Percentiles rank a stretch among this genome's conserved stretches.
Evolutionary conservation across 2,797 vertebrate genomes (phyloP).

Genomic region (Leptatherina wallacei): DNA sequence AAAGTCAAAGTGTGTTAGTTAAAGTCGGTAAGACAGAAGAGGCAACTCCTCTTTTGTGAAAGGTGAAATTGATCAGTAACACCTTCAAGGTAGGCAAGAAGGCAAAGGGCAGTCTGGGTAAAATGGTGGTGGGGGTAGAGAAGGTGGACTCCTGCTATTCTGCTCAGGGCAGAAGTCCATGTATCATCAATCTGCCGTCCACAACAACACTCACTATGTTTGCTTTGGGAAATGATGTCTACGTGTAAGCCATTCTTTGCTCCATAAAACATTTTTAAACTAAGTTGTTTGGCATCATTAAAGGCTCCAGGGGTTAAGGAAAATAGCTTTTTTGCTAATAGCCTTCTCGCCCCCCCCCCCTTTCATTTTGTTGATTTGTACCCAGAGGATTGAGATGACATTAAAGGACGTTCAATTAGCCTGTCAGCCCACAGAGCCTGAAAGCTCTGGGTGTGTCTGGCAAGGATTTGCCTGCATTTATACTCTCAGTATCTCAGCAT

Average conservation of each 20-base stretch:
- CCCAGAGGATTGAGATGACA: conserved; percentile 32
- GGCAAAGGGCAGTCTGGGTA: neutral
- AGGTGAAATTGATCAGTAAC: neutral
- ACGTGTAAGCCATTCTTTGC: neutral
- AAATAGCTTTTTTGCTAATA: neutral
- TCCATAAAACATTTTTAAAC: neutral
- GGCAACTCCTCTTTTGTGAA: too few relatives aligned
- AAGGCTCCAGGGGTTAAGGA: neutral
- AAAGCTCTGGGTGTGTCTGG: conserved; percentile 16
- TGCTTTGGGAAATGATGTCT: neutral
- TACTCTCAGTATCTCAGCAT: neutral
- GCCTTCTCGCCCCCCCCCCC: neutral
- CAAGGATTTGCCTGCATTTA: neutral
- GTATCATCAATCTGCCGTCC: neutral
- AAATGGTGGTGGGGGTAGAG: neutral
- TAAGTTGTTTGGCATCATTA: neutral
- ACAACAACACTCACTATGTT: neutral
- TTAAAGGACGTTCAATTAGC: conserved; percentile 35
- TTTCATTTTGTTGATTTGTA: neutral
- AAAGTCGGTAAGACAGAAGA: neutral
- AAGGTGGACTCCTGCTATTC: neutral
- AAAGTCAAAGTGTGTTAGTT: neutral
- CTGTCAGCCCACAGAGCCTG: neutral
- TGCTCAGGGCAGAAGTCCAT: neutral
- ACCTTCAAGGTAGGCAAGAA: neutral